These are phyloP conservation scores for Oreochromis aureus DNA, from an alignment of 2,113 vertebrate species.

Conservation along the genomic window DNA sequence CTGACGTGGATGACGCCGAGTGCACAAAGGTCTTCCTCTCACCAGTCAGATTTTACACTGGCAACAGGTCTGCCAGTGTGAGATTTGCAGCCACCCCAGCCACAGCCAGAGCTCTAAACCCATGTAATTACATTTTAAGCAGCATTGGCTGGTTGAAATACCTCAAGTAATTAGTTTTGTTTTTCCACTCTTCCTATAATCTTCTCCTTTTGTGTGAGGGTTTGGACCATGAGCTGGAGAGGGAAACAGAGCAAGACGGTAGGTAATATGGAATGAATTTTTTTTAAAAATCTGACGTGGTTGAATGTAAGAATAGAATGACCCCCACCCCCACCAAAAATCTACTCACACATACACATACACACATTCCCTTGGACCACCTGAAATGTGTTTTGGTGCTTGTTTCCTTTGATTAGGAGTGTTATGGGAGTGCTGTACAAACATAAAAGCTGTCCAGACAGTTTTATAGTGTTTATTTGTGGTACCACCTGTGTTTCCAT, in stretches of 20 bases:
- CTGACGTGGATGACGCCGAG: background rate
- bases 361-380: conserved; percentile 44
- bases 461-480: conserved; percentile 67
- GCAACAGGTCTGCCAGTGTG: conserved; percentile 33
- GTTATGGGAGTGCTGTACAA: conserved; percentile 59
- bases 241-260: conserved; percentile 20
- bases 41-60: conserved; percentile 12
- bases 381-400: conserved; percentile 62
- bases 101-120: conserved; percentile 53
- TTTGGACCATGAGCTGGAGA: conserved; percentile 32
- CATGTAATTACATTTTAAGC: conserved; percentile 69
- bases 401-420: conserved; percentile 69
- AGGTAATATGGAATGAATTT: conserved; percentile 51
- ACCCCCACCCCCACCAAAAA: background rate
- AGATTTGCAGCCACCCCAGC: conserved; percentile 45
- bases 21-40: background rate
- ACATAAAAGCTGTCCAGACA: conserved; percentile 61
- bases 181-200: conserved; percentile 68
- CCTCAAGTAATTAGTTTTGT: conserved; percentile 66
- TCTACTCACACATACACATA: background rate
- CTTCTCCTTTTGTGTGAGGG: conserved; percentile 54
- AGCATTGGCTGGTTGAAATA: conserved; percentile 64
- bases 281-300: conserved; percentile 43
- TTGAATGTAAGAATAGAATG: conserved; percentile 52
- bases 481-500: conserved; percentile 69